phyloP scores from a whole-genome alignment of 2,797 vertebrate genomes.

The Harpagifer antarcticus region DNA sequence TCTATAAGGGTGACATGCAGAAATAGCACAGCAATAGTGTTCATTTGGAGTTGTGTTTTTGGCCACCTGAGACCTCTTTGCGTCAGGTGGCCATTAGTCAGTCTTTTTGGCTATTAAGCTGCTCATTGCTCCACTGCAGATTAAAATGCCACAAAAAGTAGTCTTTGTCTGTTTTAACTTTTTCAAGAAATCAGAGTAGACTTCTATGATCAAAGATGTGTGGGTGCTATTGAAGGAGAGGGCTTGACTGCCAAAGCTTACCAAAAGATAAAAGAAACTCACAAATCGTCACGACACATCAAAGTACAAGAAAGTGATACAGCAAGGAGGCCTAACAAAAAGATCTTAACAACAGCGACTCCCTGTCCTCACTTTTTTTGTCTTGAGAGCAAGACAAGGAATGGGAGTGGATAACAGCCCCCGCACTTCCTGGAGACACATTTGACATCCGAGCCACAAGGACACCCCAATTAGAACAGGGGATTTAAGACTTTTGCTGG shows the following conservation, averaged over 20 bases:
- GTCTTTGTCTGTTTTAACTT: background rate
- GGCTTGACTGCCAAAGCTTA: constrained; percentile 14
- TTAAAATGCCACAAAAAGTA: background rate
- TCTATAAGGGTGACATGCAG: background rate
- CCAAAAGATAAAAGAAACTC: constrained; percentile 44
- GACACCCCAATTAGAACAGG: constrained; percentile 3
- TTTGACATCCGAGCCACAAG: background rate
- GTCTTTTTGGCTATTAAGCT: too few species aligned
- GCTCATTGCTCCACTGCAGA: too few species aligned
- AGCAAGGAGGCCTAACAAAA: constrained; percentile 25
- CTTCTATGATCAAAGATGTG: background rate
- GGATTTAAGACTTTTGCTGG: too few species aligned
- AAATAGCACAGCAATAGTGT: background rate
- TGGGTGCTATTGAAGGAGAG: constrained; percentile 10
- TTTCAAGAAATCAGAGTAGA: background rate
- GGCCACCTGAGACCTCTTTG: too few species aligned
- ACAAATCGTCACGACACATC: constrained; percentile 45
- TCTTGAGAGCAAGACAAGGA: constrained; percentile 1
- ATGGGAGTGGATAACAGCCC: background rate
- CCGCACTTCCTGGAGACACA: constrained; percentile 9
- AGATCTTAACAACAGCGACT: constrained; percentile 35
- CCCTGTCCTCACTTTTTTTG: constrained; percentile 26
- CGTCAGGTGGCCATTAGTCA: too few species aligned
- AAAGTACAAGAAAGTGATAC: constrained; percentile 24
- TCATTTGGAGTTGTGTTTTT: too few species aligned